Evolutionary conservation across 2,888 invertebrate genomes (phyloP), one percentile per base, ranked within the genome.

Genomic region (Eugnorisma glareosa): DNA sequence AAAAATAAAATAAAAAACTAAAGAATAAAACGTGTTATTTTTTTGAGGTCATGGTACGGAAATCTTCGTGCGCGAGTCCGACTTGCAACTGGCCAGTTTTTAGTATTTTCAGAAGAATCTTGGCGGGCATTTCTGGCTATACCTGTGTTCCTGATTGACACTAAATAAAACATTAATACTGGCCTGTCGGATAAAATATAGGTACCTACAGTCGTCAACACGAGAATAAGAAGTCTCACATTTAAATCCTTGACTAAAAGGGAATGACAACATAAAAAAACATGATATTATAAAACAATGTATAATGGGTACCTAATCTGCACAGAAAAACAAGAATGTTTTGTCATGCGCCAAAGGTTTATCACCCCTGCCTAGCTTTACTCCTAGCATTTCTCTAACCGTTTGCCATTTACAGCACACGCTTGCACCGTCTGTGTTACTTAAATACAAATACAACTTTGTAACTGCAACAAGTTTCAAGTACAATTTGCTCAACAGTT

Each of bases 371-470:
- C 10, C 24, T 24, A 51, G 43, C 54, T 31, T 54, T 11, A 31
- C 24, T 24, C 40, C 11, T 45, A 24, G 11, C 13, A 35, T 73
- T 73, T 45, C 35, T 18, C 35, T 37, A 51, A 40, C 31, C 37
- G 54, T 73, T 45, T 54, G 37, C 21, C 51, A 15, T 59, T 64
- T 54, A 75, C 45, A 28, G 45, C 37, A 11, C 35, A 21, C 31
- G 13, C 31, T 67, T 37, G 79, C 31, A 43, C 40, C 7, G 43
- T 79, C 59, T 67, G 21, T 64, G 24, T n/a, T 59, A 80, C 48
- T 81, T 54, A 67, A 45, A 54, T 48, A 70, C 54, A 57, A 18
- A n/a, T 67, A 67, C 37, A 45, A 61, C 48, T 67, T 45, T 45
- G 73, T 72, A 48, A 70, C 40, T n/a, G 1, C 35, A 31, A 69